phyloP scores from a whole-genome alignment of 2,797 vertebrate genomes.

The Poliocrania exsul region DNA sequence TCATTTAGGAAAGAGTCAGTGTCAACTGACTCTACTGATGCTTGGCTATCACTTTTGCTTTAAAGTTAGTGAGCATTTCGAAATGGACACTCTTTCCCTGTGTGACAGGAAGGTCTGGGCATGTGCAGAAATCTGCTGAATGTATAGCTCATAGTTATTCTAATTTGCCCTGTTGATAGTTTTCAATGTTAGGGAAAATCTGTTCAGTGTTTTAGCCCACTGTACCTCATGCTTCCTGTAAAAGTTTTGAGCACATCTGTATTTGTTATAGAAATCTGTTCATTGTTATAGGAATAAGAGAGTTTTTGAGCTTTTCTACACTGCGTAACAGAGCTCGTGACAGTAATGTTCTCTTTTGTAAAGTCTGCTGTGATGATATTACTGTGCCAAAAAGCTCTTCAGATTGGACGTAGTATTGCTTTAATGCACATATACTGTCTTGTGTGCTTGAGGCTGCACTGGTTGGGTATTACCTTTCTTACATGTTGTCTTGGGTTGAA shows the following conservation, averaged over 20 bases:
- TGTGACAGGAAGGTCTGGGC: neutral
- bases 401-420: neutral
- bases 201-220: neutral
- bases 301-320: neutral
- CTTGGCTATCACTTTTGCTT: neutral
- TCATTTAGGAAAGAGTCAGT: neutral
- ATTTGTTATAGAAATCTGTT: neutral
- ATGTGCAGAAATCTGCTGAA: neutral
- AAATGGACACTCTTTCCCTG: neutral
- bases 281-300: neutral
- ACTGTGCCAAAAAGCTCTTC: neutral
- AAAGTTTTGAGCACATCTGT: neutral
- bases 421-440: neutral
- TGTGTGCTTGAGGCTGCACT: neutral
- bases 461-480: neutral
- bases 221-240: neutral
- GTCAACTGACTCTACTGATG: neutral
- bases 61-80: neutral
- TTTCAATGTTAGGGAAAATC: neutral
- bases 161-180: neutral
- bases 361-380: neutral
- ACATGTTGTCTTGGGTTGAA: too few species aligned
- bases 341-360: neutral
- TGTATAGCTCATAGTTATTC: rapidly evolving
- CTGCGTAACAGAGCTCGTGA: neutral